Conservation (phyloP, 92 coral and sea anemone genomes). For the Palythoa grandiflora region DNA sequence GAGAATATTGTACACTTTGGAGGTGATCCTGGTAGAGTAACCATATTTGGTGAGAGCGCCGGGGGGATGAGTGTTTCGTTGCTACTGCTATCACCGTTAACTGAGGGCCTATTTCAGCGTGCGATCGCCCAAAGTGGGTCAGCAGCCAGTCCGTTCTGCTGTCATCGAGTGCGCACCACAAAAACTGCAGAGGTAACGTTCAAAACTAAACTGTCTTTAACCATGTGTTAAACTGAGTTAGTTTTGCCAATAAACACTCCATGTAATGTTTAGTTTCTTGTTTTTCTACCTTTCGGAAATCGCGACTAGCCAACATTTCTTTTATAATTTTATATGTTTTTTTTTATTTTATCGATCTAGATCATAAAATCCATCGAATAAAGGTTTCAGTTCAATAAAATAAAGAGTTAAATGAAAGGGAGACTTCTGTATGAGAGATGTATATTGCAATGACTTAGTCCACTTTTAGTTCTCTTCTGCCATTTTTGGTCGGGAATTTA, state of each 20-base stretch:
- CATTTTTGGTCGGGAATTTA: too few relatives aligned
- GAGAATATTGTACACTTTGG: conserved; percentile 64
- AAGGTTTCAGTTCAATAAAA: too few relatives aligned
- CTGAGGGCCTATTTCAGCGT: conserved; percentile 63
- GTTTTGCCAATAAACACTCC: not conserved
- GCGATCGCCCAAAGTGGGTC: conserved; percentile 67
- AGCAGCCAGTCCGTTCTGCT: not conserved
- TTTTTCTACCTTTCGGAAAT: too few relatives aligned
- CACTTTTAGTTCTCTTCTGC: too few relatives aligned
- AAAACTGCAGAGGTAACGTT: conserved; percentile 5
- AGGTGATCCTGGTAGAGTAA: conserved; percentile 58
- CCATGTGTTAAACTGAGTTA: not conserved
- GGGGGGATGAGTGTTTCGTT: conserved; percentile 59
- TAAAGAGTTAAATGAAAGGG: too few relatives aligned
- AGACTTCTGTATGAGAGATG: too few relatives aligned
- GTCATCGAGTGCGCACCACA: conserved; percentile 6
- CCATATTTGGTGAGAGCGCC: conserved; percentile 72
- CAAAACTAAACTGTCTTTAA: not conserved
- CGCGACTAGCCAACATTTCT: too few relatives aligned
- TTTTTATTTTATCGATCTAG: too few relatives aligned
- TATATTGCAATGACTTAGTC: too few relatives aligned
- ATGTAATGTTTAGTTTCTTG: too few relatives aligned
- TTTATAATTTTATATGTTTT: too few relatives aligned
- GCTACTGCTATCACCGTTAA: conserved; percentile 57
- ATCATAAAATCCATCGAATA: too few relatives aligned